Evolutionary conservation across 2,797 vertebrate genomes (phyloP).

Genomic region (Xenops minutus): DNA sequence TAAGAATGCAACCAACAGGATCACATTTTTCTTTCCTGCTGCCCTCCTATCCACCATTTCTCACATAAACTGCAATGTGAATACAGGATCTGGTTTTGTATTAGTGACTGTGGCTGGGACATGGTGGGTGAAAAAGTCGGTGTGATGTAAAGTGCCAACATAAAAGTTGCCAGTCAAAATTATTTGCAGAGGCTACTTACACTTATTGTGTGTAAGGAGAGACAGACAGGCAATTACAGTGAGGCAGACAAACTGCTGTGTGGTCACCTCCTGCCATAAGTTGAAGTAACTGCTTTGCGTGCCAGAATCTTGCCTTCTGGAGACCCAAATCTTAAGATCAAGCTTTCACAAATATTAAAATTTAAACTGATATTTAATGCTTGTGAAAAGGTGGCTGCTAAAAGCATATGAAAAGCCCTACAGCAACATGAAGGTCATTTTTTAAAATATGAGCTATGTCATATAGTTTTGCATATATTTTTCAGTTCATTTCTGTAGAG

Average conservation of each 20-base stretch:
- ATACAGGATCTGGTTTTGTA: background rate
- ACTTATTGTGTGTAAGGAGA: background rate
- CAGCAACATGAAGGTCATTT: background rate
- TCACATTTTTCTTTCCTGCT: background rate
- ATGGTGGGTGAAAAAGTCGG: background rate
- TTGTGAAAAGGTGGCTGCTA: constrained; percentile 8
- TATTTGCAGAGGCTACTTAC: background rate
- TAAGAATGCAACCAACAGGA: background rate
- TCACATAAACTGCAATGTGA: background rate
- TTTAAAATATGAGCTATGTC: background rate
- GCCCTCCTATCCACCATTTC: background rate
- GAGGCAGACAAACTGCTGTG: background rate
- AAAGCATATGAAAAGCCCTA: background rate
- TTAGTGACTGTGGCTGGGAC: background rate
- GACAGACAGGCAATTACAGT: background rate
- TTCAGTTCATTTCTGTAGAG: background rate
- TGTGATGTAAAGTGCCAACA: background rate
- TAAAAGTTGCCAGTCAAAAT: background rate
- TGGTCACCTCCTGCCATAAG: background rate
- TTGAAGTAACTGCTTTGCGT: background rate
- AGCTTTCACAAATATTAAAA: constrained; percentile 14
- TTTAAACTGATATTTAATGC: background rate
- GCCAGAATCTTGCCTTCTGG: background rate
- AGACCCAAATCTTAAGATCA: background rate
- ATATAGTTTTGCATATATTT: background rate